Evolutionary conservation across 2,797 vertebrate genomes (phyloP).

Genomic region (Lerista edwardsae): DNA sequence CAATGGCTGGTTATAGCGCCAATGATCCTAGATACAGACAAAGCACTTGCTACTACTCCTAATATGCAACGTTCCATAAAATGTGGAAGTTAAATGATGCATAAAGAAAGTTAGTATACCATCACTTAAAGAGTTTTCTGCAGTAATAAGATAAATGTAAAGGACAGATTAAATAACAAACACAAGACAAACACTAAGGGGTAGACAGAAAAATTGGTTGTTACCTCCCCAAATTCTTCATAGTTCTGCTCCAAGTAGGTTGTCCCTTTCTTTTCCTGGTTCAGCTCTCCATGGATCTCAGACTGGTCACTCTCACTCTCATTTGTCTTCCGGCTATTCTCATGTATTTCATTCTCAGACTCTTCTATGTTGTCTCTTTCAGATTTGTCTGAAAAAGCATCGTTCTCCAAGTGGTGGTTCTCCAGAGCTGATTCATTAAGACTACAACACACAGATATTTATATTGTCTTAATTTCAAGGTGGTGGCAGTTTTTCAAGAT

Average conservation of each 20-base stretch:
- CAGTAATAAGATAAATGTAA: background rate
- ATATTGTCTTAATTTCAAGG: constrained; percentile 32
- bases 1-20: constrained; percentile 44
- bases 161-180: background rate
- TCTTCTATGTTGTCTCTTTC: constrained; percentile 90
- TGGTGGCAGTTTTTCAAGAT: background rate
- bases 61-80: constrained; percentile 12
- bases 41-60: constrained; percentile 34
- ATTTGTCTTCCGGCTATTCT: constrained; percentile 85
- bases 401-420: constrained; percentile 87
- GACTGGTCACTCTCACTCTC: constrained; percentile 91
- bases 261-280: constrained; percentile 81
- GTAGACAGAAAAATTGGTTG: background rate
- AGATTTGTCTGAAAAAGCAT: constrained; percentile 91
- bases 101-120: constrained; percentile 26
- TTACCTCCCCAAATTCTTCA: constrained; percentile 95
- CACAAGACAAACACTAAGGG: constrained; percentile 16
- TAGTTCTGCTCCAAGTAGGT: constrained; percentile 88
- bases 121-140: background rate
- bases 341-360: constrained; percentile 84
- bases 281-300: constrained; percentile 80
- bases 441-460: constrained; percentile 73
- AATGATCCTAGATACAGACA: background rate
- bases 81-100: constrained; percentile 30
- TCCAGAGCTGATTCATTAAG: constrained; percentile 85